A percentile compares a stretch with the other conserved stretches of the same genome.
Evolutionary conservation across 2,888 invertebrate species (phyloP).

Genomic region (Temnothorax rugatulus): DNA sequence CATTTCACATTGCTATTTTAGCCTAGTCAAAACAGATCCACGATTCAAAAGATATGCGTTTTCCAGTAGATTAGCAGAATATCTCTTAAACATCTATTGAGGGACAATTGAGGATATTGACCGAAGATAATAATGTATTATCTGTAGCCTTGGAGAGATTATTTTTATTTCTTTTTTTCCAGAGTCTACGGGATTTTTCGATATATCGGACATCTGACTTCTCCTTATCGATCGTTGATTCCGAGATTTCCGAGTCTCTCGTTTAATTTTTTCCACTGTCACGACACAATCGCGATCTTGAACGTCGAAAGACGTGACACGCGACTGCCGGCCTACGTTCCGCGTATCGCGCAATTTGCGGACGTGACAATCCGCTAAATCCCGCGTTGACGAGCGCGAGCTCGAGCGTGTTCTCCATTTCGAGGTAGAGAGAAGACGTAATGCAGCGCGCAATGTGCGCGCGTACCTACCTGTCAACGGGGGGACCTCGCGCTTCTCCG

Average conservation of each 20-base stretch:
- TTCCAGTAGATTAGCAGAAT: neutral
- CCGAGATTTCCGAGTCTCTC: neutral
- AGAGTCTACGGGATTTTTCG: neutral
- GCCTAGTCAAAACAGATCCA: neutral
- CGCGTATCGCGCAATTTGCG: slow-evolving; percentile 10
- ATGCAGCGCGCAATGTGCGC: neutral
- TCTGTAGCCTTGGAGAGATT: neutral
- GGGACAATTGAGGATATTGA: neutral
- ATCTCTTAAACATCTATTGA: neutral
- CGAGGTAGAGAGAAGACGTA: neutral
- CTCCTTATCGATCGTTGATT: neutral
- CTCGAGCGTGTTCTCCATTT: slow-evolving; percentile 21
- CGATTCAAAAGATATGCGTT: neutral
- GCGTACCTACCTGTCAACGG: slow-evolving; percentile 32
- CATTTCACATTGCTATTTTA: neutral
- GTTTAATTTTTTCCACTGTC: neutral
- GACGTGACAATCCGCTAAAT: slow-evolving; percentile 37
- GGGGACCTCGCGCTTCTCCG: neutral
- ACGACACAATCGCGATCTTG: neutral
- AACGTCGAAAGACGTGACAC: slow-evolving; percentile 2
- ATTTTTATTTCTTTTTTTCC: neutral
- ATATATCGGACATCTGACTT: neutral
- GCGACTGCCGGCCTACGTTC: neutral
- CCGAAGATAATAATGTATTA: neutral
- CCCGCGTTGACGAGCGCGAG: neutral